Base-by-base conservation (phyloP, 2,888 invertebrate species). In the Caenorhabditis sulstoni region DNA sequence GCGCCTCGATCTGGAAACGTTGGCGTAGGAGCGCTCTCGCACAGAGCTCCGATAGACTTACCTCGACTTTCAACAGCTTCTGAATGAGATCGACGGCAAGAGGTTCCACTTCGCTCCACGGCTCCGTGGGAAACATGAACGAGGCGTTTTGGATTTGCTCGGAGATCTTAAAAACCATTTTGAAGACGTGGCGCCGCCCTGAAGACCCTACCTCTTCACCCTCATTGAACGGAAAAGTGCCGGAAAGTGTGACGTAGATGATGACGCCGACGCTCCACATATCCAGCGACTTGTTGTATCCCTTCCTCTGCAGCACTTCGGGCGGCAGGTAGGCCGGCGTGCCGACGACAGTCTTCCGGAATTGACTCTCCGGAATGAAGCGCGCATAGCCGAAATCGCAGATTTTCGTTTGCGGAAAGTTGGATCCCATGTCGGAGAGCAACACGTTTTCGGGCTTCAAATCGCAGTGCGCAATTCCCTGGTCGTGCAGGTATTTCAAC, bases 201-300 rank as follows among this genome's bases (percentile, higher is more conserved):
- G n/a, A n/a, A n/a, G 29, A 52, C 52, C 77, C 47, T 5, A 84
- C 85, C 80, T 86, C 86, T 62, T 86, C 86, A 91, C 97, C 97
- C 92, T 98, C 99, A 92, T 99, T 99, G 92, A 99, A 99, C 29
- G 99, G 99, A 92, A 99, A 99, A 0, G 99, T 99, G 82, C 99
- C 99, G 87, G 96, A 97, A 59, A 99, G 93, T 90, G 92, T 92
- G 61, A 99, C 99, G 92, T 99, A 99, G 83, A 98, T 94, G 86
- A 99, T 98, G 2, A 99, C 99, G 23, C 99, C 99, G 61, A 98
- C 97, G 88, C 97, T 97, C 99, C 98, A 99, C 98, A 99, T 98
- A 92, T 99, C 99, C 90, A 99, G 92, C 0, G 97, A 97, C 11
- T 98, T 94, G 92, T 99, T 99, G 92, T 99, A 99, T 39, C 98